These are phyloP conservation scores for Platerodrilus igneus DNA, from an alignment of 2,888 invertebrate species.

Conservation along the genomic window DNA sequence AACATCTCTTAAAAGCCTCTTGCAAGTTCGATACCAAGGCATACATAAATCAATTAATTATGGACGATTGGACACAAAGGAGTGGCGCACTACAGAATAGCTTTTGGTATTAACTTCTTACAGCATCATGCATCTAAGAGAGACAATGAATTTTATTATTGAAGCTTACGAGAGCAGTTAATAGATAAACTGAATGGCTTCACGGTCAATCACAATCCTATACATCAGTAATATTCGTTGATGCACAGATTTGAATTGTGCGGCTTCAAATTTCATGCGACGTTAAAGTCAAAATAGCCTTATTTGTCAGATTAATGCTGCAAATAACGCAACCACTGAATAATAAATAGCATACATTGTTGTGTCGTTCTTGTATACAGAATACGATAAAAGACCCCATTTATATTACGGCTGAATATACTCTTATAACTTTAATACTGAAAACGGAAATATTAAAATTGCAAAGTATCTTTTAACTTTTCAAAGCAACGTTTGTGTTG, in stretches of 20 bases:
- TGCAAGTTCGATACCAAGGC: conserved; percentile 31
- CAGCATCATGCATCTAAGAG: conserved; percentile 36
- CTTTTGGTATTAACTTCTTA: conserved; percentile 33
- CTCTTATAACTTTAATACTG: no score
- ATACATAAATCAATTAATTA: conserved; percentile 38
- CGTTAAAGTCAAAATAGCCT: conserved; percentile 48
- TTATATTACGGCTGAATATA: no score
- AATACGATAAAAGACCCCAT: no score
- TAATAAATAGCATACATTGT: no score
- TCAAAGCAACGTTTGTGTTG: no score
- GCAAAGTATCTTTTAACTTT: no score
- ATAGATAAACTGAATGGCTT: conserved; percentile 50
- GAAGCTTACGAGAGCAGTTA: conserved; percentile 44
- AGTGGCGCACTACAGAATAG: conserved; percentile 33
- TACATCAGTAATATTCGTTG: conserved; percentile 45
- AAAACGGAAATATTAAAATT: no score
- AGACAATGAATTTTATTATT: conserved; percentile 43
- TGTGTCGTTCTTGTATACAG: no score
- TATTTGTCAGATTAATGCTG: conserved; percentile 42
- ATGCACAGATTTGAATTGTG: conserved; percentile 45
- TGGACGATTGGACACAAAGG: conserved; percentile 34
- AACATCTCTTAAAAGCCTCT: conserved; percentile 21
- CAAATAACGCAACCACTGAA: conserved; percentile 19
- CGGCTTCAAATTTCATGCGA: conserved; percentile 50
- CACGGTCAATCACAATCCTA: conserved; percentile 47